phyloP scores from a whole-genome alignment of 1,140 invertebrate genomes.

The Lanistes nyassanus region DNA sequence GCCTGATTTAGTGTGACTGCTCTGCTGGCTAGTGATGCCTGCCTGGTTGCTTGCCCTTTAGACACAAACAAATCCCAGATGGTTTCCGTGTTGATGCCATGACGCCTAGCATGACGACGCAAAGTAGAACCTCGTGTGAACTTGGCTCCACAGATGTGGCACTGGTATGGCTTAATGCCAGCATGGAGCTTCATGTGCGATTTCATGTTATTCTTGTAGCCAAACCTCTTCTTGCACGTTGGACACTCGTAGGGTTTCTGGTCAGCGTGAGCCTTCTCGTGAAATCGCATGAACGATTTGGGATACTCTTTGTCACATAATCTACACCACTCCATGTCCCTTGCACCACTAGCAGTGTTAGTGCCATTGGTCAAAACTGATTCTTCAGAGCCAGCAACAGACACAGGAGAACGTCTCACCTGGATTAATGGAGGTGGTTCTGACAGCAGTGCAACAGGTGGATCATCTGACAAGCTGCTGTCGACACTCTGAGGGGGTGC shows the following conservation, averaged over 20 bases:
- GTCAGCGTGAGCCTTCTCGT: constrained; percentile 70
- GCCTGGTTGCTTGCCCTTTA: neutral
- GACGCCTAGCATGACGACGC: constrained; percentile 54
- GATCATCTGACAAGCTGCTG: constrained; percentile 15
- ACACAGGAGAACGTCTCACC: constrained; percentile 9
- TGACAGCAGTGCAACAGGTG: neutral
- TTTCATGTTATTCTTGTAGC: constrained; percentile 71
- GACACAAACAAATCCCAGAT: constrained; percentile 54
- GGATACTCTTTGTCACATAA: constrained; percentile 56
- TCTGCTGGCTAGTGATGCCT: neutral
- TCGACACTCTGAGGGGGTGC: constrained; percentile 9
- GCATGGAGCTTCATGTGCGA: constrained; percentile 71
- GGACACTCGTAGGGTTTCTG: constrained; percentile 71
- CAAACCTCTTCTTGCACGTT: constrained; percentile 73
- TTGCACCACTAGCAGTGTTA: neutral
- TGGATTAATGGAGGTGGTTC: constrained; percentile 13
- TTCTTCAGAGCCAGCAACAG: constrained; percentile 15
- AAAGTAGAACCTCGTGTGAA: constrained; percentile 61
- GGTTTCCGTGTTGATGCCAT: constrained; percentile 53
- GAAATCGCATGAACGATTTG: constrained; percentile 54
- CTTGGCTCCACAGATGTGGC: constrained; percentile 69
- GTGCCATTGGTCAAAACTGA: constrained; percentile 17
- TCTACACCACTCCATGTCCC: constrained; percentile 55
- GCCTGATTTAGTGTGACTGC: neutral
- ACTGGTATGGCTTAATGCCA: constrained; percentile 71